Conservation (phyloP, 2,797 vertebrate genomes). For the Tamandua tetradactyla region DNA sequence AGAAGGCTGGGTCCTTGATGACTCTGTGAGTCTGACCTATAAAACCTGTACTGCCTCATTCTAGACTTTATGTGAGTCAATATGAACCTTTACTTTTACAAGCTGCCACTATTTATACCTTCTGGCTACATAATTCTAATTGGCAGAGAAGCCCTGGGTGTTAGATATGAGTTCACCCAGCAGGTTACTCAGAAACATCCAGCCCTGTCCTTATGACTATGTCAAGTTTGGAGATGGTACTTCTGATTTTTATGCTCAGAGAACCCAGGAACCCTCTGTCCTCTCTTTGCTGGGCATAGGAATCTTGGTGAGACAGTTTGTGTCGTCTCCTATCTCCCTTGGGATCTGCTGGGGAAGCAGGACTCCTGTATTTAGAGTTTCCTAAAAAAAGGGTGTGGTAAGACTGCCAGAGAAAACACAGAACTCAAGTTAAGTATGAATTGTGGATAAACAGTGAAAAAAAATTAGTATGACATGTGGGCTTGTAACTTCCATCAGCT, state of each 20-base stretch:
- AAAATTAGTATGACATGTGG: fast-evolving
- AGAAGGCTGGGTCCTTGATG: background rate
- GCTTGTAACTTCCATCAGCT: background rate
- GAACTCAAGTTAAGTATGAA: background rate
- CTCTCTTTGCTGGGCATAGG: background rate
- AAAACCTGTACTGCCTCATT: background rate
- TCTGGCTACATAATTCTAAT: background rate
- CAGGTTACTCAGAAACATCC: background rate
- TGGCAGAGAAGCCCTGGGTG: background rate
- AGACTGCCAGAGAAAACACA: background rate
- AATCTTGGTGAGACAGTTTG: background rate
- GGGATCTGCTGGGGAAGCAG: background rate
- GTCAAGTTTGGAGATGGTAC: too few species aligned
- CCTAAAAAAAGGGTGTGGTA: background rate
- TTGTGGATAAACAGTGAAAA: background rate
- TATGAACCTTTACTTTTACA: background rate
- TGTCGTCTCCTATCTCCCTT: background rate
- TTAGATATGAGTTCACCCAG: background rate
- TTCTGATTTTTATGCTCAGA: background rate
- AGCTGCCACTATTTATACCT: background rate
- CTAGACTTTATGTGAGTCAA: background rate
- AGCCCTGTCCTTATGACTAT: too few species aligned
- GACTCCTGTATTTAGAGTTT: background rate
- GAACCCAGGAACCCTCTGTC: background rate
- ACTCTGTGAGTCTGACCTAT: background rate